Evolutionary conservation across 2,113 vertebrate genomes (phyloP), one percentile per base, ranked within the genome.

Genomic region (Pollachius pollachius): DNA sequence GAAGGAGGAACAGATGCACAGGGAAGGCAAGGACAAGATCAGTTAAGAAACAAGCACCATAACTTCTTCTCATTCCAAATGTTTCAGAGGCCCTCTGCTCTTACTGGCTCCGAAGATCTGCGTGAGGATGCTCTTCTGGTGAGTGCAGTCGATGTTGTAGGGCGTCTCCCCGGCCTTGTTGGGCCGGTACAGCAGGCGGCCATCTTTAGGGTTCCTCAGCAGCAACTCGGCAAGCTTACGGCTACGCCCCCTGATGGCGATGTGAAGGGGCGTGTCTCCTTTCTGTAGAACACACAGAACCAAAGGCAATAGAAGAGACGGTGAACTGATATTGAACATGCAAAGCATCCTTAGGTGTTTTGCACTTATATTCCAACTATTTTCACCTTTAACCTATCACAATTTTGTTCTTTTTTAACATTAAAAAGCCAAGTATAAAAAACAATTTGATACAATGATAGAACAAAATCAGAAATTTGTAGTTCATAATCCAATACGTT

Each of bases 111-210:
- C 97, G 89, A 99, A 99, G 89, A 99, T 98, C 79, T 99, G 97
- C 0, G 97, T 99, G 80, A 99, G 92, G 88, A 99, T 99, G 85
- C 97, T 99, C 85, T 99, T 99, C 91, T 99, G 97, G 79, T 99
- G 97, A 78, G 94, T 97, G 75, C 97, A 99, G 89, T 99, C 97
- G 4, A 99, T 98, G 88, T 99, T 99, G 89, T 99, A 99, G 0
- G 97, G 97, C 0, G 97, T 99, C 88, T 99, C 97, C 66, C 96
- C 96, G 19, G 95, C 93, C 86, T 98, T 99, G 90, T 98, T 99
- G 12, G 97, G 97, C 21, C 96, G 94, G 48, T 99, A 99, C 59
- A 99, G 94, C 63, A 99, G 84, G 18, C 97, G 92, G 25, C 97
- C 97, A 75, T 99, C 97, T 90, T 99, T 99, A 3, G 97, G 97